Percentiles rank a stretch among this genome's conserved stretches.
Evolutionary conservation across 2,888 invertebrate genomes (phyloP).

Genomic region (Pedicia rivosa): DNA sequence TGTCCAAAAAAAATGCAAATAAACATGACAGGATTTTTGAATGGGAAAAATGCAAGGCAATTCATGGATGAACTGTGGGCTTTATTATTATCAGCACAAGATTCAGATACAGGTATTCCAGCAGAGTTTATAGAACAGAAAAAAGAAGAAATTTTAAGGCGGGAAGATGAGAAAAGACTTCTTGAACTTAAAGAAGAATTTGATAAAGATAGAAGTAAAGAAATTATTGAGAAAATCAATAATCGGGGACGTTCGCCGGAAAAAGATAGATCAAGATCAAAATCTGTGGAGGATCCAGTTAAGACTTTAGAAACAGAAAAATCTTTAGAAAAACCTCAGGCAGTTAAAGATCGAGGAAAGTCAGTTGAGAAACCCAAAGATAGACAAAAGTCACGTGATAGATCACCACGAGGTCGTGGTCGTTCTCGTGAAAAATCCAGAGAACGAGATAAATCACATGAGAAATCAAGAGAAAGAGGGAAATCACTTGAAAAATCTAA

Average conservation of each 20-base stretch:
- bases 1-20: constrained; percentile 99
- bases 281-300: constrained; percentile 27
- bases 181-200: constrained; percentile 6
- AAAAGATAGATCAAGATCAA: constrained; percentile 26
- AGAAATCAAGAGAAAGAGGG: constrained; percentile 27
- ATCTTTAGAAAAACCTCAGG: neutral
- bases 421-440: constrained; percentile 15
- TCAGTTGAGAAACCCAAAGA: neutral
- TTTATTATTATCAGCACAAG: constrained; percentile 84
- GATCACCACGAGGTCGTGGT: constrained; percentile 9
- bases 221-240: constrained; percentile 2
- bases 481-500: constrained; percentile 26
- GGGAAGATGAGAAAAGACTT: constrained; percentile 31
- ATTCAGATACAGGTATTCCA: constrained; percentile 90
- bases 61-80: constrained; percentile 99
- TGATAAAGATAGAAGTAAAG: constrained; percentile 6
- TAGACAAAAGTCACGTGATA: constrained; percentile 8
- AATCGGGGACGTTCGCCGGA: constrained; percentile 17
- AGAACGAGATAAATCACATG: constrained; percentile 30
- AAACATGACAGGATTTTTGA: constrained; percentile 96
- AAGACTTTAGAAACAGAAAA: neutral
- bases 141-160: constrained; percentile 87
- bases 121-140: constrained; percentile 88
- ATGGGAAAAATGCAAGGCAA: constrained; percentile 90
- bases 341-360: constrained; percentile 9